Base-by-base conservation (phyloP, 1,140 invertebrate genomes). In the Lasioglossum baleicum region DNA sequence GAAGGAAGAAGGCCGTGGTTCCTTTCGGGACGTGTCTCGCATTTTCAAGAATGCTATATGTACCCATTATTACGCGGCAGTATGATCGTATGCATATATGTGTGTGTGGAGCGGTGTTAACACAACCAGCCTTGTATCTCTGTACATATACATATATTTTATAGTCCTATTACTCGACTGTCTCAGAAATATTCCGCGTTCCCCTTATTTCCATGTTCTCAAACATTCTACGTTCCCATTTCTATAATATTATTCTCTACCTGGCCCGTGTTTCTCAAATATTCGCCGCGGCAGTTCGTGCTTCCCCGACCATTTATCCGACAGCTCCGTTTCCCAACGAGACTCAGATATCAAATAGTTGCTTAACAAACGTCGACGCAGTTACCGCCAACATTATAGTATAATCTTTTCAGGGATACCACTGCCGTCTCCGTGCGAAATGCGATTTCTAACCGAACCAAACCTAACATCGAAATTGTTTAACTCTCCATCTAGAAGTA, bases 211-310 rank as follows among this genome's bases (percentile, higher is more conserved):
- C 76, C 69, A 72, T 77, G 68, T 63, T 53, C 67, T 77, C 75
- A 71, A 77, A 77, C 67, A 78, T 72, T 65, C 76, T 35, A 48
- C 31, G 61, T 13, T 73, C 76, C 40, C 61, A 63, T 79, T 73
- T 73, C 61, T 79, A 79, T 79, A 79, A 79, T 63, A 77, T 77
- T 79, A 79, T 73, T 65, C 76, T 44, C 76, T 44, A 56, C 61
- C 58, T 10, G 44, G 51, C 44, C 64, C 70, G 13, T 56, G 60
- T 72, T 78, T 44, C 76, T 73, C 76, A 78, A 78, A 78, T 78
- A 78, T 53, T 72, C 67, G 13, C 17, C 42, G 75, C 26, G 3
- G 5, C 61, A 4, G 61, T 31, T 35, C 26, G 51, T 7, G 42
- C 17, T 65, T 22, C 61, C 7, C 40, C 56, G 20, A 11, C 35